These are phyloP conservation scores for Silurus meridionalis DNA, from an alignment of 2,113 vertebrate genomes.

Conservation along the genomic window DNA sequence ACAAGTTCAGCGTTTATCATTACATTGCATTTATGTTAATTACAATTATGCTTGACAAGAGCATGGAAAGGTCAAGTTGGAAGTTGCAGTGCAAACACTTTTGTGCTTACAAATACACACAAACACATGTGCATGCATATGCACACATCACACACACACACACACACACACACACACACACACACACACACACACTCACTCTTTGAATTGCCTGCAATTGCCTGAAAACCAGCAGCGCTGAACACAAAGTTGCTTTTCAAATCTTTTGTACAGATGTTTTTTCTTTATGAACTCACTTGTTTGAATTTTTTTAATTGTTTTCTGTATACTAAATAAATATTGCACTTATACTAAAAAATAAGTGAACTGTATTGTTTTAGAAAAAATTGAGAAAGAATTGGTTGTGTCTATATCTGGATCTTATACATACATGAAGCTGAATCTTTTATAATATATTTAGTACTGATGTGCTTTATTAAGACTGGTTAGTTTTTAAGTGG, in stretches of 20 bases:
- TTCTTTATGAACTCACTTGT: background rate
- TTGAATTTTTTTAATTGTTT: background rate
- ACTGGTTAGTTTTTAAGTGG: background rate
- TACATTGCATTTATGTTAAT: conserved; percentile 45
- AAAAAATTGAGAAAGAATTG: background rate
- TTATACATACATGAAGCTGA: background rate
- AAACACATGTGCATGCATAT: background rate
- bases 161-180: background rate
- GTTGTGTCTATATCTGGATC: background rate
- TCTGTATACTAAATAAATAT: background rate
- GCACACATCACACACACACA: background rate
- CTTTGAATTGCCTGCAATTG: background rate
- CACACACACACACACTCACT: background rate
- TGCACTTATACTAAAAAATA: background rate
- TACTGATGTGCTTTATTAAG: background rate
- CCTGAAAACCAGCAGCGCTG: background rate
- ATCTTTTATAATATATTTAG: background rate
- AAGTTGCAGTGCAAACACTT: conserved; percentile 47
- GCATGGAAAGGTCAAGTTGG: conserved; percentile 44
- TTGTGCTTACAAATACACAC: background rate
- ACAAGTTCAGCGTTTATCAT: conserved; percentile 31
- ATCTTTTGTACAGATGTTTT: background rate
- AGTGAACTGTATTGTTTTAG: background rate
- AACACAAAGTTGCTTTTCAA: conserved; percentile 2
- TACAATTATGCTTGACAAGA: conserved; percentile 44